These are phyloP conservation scores for Micrasema longulum DNA, from an alignment of 1,140 invertebrate genomes.

Conservation along the genomic window DNA sequence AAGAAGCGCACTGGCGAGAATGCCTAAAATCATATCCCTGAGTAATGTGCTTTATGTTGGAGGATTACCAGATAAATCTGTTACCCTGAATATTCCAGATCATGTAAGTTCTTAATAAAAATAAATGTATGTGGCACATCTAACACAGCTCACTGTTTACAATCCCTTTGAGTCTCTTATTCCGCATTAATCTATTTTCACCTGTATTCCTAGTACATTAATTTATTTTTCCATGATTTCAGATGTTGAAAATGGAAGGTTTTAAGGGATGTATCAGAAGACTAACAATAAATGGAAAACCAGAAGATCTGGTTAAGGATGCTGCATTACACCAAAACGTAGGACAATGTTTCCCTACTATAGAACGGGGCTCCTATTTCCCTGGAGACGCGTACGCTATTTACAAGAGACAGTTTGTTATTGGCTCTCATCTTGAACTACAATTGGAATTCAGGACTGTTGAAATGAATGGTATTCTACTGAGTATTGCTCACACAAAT, in stretches of 20 bases:
- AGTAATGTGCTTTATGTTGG: constrained; percentile 83
- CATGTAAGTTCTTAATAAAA: constrained; percentile 60
- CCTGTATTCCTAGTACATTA: not conserved
- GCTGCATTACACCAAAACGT: constrained; percentile 77
- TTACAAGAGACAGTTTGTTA: constrained; percentile 69
- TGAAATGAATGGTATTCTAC: constrained; percentile 82
- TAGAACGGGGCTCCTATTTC: constrained; percentile 90
- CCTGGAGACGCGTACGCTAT: constrained; percentile 84
- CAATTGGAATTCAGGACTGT: constrained; percentile 87
- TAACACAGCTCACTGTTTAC: too few relatives aligned
- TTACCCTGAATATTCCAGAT: constrained; percentile 62
- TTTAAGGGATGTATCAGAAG: constrained; percentile 87
- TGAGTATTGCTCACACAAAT: constrained; percentile 75
- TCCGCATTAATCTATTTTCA: too few relatives aligned
- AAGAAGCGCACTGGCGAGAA: constrained; percentile 69
- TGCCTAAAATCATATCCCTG: constrained; percentile 76
- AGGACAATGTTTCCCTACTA: constrained; percentile 87
- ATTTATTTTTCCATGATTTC: too few relatives aligned
- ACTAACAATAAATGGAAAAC: constrained; percentile 79
- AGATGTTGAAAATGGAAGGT: constrained; percentile 77
- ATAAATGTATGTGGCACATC: not conserved
- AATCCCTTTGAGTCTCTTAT: too few relatives aligned
- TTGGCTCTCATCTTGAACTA: constrained; percentile 77
- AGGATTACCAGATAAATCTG: constrained; percentile 75
- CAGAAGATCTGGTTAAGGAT: constrained; percentile 80